Evolutionary conservation across 2,888 invertebrate genomes (phyloP).

Genomic region (Lycophotia porphyrea): DNA sequence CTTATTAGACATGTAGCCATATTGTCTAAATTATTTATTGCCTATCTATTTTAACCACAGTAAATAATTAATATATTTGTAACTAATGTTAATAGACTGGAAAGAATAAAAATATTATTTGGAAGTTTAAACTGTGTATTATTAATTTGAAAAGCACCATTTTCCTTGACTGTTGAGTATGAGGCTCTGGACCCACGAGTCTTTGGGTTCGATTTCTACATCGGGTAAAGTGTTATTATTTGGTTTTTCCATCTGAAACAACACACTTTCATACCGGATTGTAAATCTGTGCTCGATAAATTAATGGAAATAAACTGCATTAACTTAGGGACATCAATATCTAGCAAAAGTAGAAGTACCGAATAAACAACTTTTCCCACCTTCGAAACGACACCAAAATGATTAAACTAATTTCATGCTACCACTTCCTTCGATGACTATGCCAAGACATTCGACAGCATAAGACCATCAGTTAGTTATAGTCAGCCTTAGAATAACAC

Average conservation of each 20-base stretch:
- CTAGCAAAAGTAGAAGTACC: background rate
- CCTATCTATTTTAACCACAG: slow-evolving; percentile 24
- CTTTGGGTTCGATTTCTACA: background rate
- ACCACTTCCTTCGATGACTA: background rate
- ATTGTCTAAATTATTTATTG: slow-evolving; percentile 49
- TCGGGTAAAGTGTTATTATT: background rate
- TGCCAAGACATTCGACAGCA: background rate
- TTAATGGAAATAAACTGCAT: too few species aligned
- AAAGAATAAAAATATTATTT: slow-evolving; percentile 19
- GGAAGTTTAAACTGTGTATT: slow-evolving; percentile 18
- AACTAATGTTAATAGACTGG: slow-evolving; percentile 19
- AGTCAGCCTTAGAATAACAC: background rate
- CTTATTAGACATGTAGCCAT: slow-evolving; percentile 34
- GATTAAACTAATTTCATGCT: too few species aligned
- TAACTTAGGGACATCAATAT: background rate
- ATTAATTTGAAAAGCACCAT: background rate
- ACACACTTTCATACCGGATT: too few species aligned
- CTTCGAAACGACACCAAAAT: too few species aligned
- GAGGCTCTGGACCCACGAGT: background rate
- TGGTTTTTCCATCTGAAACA: too few species aligned
- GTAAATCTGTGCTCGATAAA: too few species aligned
- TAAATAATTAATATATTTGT: slow-evolving; percentile 36
- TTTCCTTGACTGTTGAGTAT: background rate
- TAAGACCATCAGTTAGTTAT: background rate
- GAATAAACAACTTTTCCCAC: background rate